phyloP scores from a whole-genome alignment of 2,888 invertebrate genomes.

The Tetragnatha montana region DNA sequence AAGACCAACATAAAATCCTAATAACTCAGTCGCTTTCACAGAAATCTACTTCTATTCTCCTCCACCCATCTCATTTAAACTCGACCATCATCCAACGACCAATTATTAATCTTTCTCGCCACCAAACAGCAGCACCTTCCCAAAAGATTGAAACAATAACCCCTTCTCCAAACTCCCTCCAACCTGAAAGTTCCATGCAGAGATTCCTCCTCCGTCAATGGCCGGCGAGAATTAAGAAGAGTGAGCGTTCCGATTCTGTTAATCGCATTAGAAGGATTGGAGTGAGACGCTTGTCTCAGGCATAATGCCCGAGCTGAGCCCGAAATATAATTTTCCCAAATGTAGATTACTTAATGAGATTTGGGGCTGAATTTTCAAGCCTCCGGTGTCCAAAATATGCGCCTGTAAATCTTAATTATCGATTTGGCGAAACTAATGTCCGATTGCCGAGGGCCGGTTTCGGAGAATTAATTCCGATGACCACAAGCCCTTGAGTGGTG shows the following conservation, averaged over 20 bases:
- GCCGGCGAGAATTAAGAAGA: not conserved
- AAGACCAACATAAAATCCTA: too few species aligned
- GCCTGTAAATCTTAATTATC: constrained; percentile 32
- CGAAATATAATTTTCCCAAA: constrained; percentile 17
- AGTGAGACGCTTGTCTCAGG: not conserved
- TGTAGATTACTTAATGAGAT: constrained; percentile 44
- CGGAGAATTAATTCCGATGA: constrained; percentile 28
- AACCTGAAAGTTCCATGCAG: not conserved
- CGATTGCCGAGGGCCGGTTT: constrained; percentile 14
- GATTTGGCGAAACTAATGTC: constrained; percentile 30
- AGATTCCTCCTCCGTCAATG: not conserved
- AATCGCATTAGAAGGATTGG: not conserved
- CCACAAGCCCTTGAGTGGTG: not conserved
- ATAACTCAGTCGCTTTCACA: too few species aligned
- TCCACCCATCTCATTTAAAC: too few species aligned
- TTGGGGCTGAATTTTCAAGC: constrained; percentile 12
- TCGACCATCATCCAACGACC: too few species aligned
- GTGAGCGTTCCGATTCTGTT: not conserved
- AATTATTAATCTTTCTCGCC: too few species aligned
- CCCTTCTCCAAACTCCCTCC: too few species aligned
- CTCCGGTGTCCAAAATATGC: constrained; percentile 6
- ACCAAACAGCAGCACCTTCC: too few species aligned
- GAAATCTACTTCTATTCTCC: too few species aligned
- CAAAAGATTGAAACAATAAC: too few species aligned
- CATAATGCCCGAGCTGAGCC: not conserved